Percentiles rank a stretch among this genome's conserved stretches.
Evolutionary conservation across 2,888 invertebrate genomes (phyloP).

Genomic region (Acanthosoma haemorrhoidale): DNA sequence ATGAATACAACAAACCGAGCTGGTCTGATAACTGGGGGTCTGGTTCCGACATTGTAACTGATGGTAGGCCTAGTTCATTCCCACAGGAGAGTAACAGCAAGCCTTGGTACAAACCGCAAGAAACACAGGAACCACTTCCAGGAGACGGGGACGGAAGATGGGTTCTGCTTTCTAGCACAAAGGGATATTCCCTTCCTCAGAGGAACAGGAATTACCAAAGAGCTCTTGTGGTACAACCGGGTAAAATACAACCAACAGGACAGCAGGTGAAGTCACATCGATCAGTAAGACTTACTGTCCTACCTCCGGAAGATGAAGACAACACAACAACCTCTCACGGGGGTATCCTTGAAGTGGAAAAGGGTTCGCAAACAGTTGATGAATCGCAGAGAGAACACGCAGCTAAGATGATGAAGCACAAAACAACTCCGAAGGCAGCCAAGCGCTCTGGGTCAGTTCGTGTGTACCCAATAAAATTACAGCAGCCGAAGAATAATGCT

Average conservation of each 20-base stretch:
- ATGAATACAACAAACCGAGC: constrained; percentile 31
- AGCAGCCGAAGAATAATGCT: constrained; percentile 54
- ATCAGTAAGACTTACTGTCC: constrained; percentile 62
- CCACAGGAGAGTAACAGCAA: constrained; percentile 44
- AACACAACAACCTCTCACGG: constrained; percentile 61
- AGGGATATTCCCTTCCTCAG: constrained; percentile 61
- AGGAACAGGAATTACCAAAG: constrained; percentile 45
- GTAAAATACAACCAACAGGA: not conserved
- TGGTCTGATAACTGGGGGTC: constrained; percentile 35
- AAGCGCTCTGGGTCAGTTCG: constrained; percentile 28
- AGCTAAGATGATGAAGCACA: constrained; percentile 41
- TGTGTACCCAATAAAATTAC: constrained; percentile 33
- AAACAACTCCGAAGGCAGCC: constrained; percentile 1
- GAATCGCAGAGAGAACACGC: constrained; percentile 42
- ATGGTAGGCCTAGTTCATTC: constrained; percentile 53
- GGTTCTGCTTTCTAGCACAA: constrained; percentile 70
- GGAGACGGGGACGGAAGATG: constrained; percentile 67
- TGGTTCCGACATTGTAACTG: constrained; percentile 52
- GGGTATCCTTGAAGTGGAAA: constrained; percentile 66
- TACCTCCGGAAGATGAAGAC: constrained; percentile 60
- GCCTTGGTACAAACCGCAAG: constrained; percentile 44
- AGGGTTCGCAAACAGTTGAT: constrained; percentile 42
- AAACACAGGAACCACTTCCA: constrained; percentile 43
- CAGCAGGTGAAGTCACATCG: constrained; percentile 49
- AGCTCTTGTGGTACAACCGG: constrained; percentile 46